Conservation (phyloP, 2,797 vertebrate species). For the Psittacula derbiana region DNA sequence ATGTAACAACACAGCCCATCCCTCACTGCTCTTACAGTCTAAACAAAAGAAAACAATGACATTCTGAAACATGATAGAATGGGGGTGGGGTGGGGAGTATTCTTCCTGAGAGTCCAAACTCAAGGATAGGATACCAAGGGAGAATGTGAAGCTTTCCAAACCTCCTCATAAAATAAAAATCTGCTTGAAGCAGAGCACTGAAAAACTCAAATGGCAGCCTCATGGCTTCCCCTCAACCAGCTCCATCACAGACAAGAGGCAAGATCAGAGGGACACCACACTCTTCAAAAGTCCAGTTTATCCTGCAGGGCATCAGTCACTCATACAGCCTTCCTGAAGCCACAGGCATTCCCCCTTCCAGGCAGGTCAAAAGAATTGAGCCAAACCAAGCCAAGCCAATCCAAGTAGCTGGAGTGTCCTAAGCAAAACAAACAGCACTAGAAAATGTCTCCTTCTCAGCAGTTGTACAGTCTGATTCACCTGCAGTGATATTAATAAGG, state of each 20-base stretch:
- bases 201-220: background rate
- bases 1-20: background rate
- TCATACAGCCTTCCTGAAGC: background rate
- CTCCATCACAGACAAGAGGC: background rate
- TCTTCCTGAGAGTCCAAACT: background rate
- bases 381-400: background rate
- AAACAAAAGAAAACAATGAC: background rate
- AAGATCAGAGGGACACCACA: background rate
- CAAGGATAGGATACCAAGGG: background rate
- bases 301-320: background rate
- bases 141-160: background rate
- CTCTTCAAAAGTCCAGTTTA: background rate
- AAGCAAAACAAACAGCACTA: background rate
- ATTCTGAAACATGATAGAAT: background rate
- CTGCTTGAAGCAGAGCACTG: background rate
- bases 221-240: background rate
- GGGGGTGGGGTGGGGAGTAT: accelerated
- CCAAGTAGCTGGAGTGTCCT: background rate
- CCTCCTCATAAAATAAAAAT: background rate
- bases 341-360: background rate
- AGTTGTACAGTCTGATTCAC: background rate
- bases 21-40: background rate
- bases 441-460: background rate
- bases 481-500: background rate
- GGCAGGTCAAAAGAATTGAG: background rate